Base-by-base conservation (phyloP, 2,888 invertebrate species). In the Tenthredo notha region DNA sequence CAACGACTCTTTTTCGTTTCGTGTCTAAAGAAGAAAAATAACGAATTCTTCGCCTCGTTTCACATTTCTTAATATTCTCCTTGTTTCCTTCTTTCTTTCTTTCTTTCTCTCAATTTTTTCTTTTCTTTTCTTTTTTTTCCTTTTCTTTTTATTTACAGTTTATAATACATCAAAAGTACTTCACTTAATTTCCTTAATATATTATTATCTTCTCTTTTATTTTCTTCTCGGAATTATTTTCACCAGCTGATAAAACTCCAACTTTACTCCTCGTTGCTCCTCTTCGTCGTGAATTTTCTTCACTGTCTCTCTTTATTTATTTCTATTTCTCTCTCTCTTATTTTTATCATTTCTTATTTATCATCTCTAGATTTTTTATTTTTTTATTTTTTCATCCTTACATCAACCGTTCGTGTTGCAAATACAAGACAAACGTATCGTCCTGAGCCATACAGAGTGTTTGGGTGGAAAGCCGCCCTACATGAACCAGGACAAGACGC, bases 391-490 rank as follows among this genome's bases (percentile, higher is more conserved):
- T 6, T 72, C 12, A 21, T 67, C 0, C 43, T 21, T 12, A 37
- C 37, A 2, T 7, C 6, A 12, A 18, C 2, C 47, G 21, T 50
- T 33, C 33, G 12, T 29, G 84, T 84, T 77, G 78, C 2, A 21
- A 37, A 70, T 78, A 87, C 89, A 87, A 85, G 89, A 87, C 90
- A 90, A 89, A 84, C 90, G 89, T 89, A 90, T 90, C 89, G 89
- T 90, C 90, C 90, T 90, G 90, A 90, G 89, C 89, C 90, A 90
- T 90, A 90, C 90, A 90, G 90, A 90, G 90, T 90, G 88, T 90
- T 86, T 90, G 88, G 89, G 88, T 89, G 87, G 84, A 84, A 88
- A 90, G 88, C 88, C 89, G 88, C 88, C 89, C 89, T 89, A 88
- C 88, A 90, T 88, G 89, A 90, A 90, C 88, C 90, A 89, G 89